Conservation (phyloP, 2,113 vertebrate species). For the Garra rufa region DNA sequence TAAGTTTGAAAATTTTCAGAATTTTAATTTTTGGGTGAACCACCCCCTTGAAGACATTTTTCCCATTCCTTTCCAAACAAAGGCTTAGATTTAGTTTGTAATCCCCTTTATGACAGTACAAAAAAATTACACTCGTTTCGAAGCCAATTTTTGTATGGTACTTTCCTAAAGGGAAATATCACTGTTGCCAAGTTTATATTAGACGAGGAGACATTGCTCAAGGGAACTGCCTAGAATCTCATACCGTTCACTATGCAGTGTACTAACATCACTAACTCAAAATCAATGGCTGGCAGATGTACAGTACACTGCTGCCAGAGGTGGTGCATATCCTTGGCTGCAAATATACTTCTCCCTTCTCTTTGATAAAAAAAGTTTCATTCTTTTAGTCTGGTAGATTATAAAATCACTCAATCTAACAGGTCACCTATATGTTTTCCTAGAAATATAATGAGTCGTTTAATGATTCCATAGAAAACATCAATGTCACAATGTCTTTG, state of each 20-base stretch:
- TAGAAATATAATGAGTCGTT: background rate
- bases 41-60: background rate
- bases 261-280: constrained; percentile 35
- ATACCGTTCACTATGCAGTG: constrained; percentile 26
- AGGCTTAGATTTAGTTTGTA: background rate
- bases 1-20: background rate
- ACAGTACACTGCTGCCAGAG: constrained; percentile 19
- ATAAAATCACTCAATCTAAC: background rate
- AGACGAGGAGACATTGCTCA: constrained; percentile 28
- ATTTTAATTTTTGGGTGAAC: background rate
- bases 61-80: background rate
- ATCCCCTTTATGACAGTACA: background rate
- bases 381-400: background rate
- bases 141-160: background rate
- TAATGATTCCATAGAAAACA: background rate
- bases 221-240: constrained; percentile 36
- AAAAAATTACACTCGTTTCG: background rate
- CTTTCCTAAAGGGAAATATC: constrained; percentile 14
- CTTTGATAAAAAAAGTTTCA: background rate
- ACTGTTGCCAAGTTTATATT: constrained; percentile 34
- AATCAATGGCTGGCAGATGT: constrained; percentile 32
- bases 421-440: background rate
- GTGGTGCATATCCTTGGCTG: constrained; percentile 16
- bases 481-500: background rate
- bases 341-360: background rate